Conservation (phyloP, 2,888 invertebrate species). For the Spilarctia lutea region DNA sequence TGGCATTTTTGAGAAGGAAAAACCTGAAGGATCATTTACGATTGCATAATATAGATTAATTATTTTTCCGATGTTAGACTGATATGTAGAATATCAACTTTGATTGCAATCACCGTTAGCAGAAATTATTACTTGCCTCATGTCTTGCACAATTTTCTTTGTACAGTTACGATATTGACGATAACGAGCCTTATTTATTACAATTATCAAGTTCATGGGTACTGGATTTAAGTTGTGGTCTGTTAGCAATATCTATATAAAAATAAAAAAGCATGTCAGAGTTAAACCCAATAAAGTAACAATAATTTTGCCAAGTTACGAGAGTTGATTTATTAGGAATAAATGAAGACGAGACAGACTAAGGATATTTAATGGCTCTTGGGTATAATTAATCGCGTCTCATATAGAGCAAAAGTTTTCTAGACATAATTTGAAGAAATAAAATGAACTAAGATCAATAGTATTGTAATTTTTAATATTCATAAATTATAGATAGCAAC, state of each 20-base stretch:
- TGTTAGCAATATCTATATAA: not conserved
- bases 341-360: not conserved
- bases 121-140: not conserved
- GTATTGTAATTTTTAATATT: not conserved
- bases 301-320: too few species aligned
- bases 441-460: not conserved
- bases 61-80: not conserved
- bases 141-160: not conserved
- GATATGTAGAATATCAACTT: not conserved
- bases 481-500: too few species aligned
- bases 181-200: not conserved
- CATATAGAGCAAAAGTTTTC: not conserved
- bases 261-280: too few species aligned
- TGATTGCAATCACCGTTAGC: not conserved
- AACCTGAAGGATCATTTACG: conserved; percentile 80
- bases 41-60: conserved; percentile 68
- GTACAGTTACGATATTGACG: not conserved
- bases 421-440: not conserved
- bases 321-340: too few species aligned
- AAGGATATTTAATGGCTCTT: not conserved
- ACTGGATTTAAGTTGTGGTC: not conserved
- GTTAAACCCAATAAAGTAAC: too few species aligned
- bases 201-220: too few species aligned
- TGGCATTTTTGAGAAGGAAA: conserved; percentile 80
- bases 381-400: not conserved